Evolutionary conservation across 2,888 invertebrate species (phyloP).

Genomic region (Autographa gamma): DNA sequence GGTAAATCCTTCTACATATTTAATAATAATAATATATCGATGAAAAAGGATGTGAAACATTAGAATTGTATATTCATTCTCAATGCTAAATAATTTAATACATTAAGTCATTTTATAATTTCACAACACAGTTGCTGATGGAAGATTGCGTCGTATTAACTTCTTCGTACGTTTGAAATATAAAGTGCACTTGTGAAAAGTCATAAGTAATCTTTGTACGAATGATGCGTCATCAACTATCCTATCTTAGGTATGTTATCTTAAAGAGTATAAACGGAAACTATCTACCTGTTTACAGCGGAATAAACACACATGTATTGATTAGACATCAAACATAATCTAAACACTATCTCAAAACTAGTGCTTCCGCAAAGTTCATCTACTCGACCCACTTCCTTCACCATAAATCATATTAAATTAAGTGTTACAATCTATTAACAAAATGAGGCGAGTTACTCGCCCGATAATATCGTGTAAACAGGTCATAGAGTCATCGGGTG

Average conservation of each 20-base stretch:
- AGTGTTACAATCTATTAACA: conserved; percentile 33
- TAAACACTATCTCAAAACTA: conserved; percentile 39
- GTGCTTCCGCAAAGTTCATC: conserved; percentile 54
- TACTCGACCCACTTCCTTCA: conserved; percentile 54
- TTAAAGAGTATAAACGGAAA: background rate
- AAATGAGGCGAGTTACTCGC: conserved; percentile 47
- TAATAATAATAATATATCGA: too few species aligned
- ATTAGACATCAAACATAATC: conserved; percentile 29
- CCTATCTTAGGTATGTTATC: background rate
- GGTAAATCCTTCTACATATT: too few species aligned
- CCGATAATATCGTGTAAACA: conserved; percentile 54
- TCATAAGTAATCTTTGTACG: too few species aligned
- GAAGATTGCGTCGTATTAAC: too few species aligned
- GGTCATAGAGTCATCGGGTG: conserved; percentile 54
- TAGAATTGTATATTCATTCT: too few species aligned
- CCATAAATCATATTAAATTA: conserved; percentile 55
- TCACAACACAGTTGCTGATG: too few species aligned
- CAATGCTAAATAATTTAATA: too few species aligned
- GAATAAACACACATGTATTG: conserved; percentile 37
- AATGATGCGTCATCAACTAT: background rate
- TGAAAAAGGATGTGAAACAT: too few species aligned
- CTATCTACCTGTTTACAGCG: conserved; percentile 8
- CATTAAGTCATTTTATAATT: too few species aligned
- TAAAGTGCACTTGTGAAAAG: too few species aligned
- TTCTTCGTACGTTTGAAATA: too few species aligned